Evolutionary conservation across 2,113 vertebrate genomes (phyloP), one percentile per base, ranked within the genome.

Genomic region (Thryonomys swinderianus): DNA sequence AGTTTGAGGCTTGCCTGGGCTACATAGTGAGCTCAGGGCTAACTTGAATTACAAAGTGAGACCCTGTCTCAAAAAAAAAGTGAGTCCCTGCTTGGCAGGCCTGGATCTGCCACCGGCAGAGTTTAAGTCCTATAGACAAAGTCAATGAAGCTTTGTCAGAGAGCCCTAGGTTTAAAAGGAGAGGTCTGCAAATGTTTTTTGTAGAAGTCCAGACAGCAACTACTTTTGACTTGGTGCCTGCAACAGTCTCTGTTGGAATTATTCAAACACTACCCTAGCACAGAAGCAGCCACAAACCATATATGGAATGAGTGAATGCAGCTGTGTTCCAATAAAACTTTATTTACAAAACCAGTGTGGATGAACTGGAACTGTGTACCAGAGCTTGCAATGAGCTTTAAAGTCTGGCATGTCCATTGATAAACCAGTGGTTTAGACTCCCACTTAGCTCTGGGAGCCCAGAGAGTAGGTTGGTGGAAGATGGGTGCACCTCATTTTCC

Each of bases 261-360:
- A 16, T 23, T 23, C 45, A 82, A 18, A 30, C 3, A 30, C 30
- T 32, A 1, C 0, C 21, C 20, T 7, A 27, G 42, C 2, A 10
- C 18, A 53, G 30, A 25, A 55, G 27, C 16, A 57, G 8, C 17
- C 84, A 32, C 57, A 40, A 42, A 55, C 21, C 3, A 10, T 14
- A 69, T 14, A 10, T n/a, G 48, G 17, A 83, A 42, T 37, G 37
- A 57, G 7, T 0, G 3, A 62, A 13, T 1, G 2, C 0, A 0
- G 23, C n/a, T 16, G 48, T 4, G 21, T 61, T 20, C 64, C 55
- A n/a, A 32, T 62, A 61, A 92, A 87, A 51, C 32, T 42, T 96
- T 67, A 89, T 91, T 86, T 85, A 59, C 17, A 78, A 40, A 76
- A 25, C 14, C 27, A 64, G n/a, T n/a, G 7, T 34, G 51, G 32